Base-by-base conservation (phyloP, 2,113 vertebrate species). In the Columba livia region DNA sequence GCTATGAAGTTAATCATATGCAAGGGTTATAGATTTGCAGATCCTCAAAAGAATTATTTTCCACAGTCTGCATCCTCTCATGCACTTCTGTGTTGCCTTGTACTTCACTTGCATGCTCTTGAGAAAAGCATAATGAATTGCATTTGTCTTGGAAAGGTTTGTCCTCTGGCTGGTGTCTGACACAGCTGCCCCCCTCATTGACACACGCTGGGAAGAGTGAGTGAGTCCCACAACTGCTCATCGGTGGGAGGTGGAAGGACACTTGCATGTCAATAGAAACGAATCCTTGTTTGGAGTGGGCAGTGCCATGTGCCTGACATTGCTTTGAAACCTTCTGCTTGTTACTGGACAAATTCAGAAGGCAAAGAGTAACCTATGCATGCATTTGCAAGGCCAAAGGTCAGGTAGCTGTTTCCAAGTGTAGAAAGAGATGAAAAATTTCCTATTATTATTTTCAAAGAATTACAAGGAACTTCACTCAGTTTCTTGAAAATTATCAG, bases 191-290 rank as follows among this genome's bases (percentile, higher is more conserved):
- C 3, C 34, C 26, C 6, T 31, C 5, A 12, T 24, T 70, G 74
- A 15, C 12, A 1, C 12, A 1, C 0, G 0, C 6, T 13, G 17
- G 10, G 25, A 24, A 36, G 62, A 51, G 12, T 14, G 6, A 40
- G n/a, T 10, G 51, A 38, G 29, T 85, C 42, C 16, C 4, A 7
- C 53, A 50, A 19, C 26, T 57, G 2, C 38, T 54, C 10, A 3
- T 66, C 11, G 15, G n/a, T 2, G 6, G 50, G 36, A 62, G 51
- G 11, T n/a, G 17, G 70, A 66, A 64, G 48, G 28, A 36, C 28
- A 65, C 56, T 53, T 54, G 4, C 2, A 2, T 26, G n/a, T n/a
- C 32, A 25, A 0, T 34, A 2, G 17, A 32, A 84, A 29, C n/a
- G 21, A 80, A 12, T 20, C 83, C 5, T 20, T 28, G 8, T 50